Evolutionary conservation across 2,113 vertebrate species (phyloP).

Genomic region (Oreochromis niloticus): DNA sequence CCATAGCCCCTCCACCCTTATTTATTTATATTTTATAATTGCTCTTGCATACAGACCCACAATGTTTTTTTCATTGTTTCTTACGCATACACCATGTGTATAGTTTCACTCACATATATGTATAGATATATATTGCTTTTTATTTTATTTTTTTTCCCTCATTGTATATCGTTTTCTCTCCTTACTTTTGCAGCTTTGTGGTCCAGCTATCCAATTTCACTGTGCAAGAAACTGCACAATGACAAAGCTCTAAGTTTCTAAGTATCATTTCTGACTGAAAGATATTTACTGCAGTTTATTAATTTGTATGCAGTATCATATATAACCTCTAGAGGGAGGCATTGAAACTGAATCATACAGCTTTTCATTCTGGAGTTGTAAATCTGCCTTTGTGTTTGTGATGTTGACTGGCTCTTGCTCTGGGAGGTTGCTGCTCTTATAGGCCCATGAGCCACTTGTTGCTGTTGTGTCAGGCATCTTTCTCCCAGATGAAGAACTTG

Average conservation of each 20-base stretch:
- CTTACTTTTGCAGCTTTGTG: not conserved
- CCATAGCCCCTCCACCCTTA: not conserved
- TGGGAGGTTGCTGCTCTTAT: not conserved
- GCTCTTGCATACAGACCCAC: not conserved
- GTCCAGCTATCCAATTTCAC: not conserved
- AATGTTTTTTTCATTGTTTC: not conserved
- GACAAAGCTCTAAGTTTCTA: not conserved
- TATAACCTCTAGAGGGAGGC: constrained; percentile 9
- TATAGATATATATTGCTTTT: not conserved
- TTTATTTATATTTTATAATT: not conserved
- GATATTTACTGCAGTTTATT: not conserved
- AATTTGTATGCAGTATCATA: not conserved
- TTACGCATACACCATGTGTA: not conserved
- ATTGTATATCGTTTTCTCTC: not conserved
- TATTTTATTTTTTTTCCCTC: not conserved
- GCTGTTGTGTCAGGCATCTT: not conserved
- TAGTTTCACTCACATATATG: not conserved
- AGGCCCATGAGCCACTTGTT: not conserved
- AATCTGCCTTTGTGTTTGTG: not conserved
- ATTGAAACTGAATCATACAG: not conserved
- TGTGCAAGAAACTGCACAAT: not conserved
- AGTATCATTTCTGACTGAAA: not conserved
- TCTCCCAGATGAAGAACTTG: not conserved
- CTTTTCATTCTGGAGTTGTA: not conserved
- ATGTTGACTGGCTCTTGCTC: not conserved